Percentiles rank a stretch among this genome's conserved stretches.
Conservation (phyloP, 2,113 vertebrate genomes). For the Peromyscus californicus region DNA sequence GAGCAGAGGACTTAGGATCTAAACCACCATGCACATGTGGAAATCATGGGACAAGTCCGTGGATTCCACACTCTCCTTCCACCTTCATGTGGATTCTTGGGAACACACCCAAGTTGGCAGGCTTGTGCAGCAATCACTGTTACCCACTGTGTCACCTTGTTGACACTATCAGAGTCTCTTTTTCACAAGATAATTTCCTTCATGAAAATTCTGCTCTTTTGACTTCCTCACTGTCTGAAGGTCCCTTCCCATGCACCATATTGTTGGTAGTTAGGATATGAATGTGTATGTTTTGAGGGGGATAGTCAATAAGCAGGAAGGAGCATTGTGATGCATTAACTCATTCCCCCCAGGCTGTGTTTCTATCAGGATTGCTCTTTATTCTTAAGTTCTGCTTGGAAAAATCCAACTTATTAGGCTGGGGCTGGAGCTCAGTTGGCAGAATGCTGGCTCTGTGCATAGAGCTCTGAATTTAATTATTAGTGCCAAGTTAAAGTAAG, state of each 20-base stretch:
- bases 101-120: neutral
- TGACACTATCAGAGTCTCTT: neutral
- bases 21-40: neutral
- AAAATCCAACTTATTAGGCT: neutral
- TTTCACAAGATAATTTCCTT: neutral
- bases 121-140: neutral
- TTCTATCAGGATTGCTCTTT: neutral
- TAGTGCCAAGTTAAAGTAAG: neutral
- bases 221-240: neutral
- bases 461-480: neutral
- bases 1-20: neutral
- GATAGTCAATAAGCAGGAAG: neutral
- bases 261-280: neutral
- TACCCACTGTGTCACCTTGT: neutral
- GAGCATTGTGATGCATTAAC: neutral
- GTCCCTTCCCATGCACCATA: fast-evolving
- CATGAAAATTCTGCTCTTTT: neutral
- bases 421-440: neutral
- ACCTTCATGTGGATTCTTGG: neutral
- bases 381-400: neutral
- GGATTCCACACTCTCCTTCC: neutral
- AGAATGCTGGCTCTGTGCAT: neutral
- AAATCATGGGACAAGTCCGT: neutral
- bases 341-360: neutral
- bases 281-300: neutral